phyloP scores from a whole-genome alignment of 2,797 vertebrate species.

The Hephaestus fuliginosus region DNA sequence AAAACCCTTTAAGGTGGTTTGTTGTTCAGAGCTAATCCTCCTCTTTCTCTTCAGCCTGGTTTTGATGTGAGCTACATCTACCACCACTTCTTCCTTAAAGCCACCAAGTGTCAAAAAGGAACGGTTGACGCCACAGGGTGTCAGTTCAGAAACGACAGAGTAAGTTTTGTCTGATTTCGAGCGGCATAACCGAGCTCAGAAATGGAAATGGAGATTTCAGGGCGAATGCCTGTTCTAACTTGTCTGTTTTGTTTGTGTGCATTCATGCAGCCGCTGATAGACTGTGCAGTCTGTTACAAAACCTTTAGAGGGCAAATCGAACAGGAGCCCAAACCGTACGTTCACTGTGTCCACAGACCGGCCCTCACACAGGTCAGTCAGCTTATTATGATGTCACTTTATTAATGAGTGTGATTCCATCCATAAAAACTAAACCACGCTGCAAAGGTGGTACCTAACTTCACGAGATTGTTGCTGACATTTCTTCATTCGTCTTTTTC shows the following conservation, averaged over 20 bases:
- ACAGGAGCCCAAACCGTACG: slow-evolving; percentile 75
- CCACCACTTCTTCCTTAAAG: slow-evolving; percentile 84
- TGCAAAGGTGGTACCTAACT: background rate
- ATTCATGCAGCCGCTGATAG: slow-evolving; percentile 79
- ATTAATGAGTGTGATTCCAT: background rate
- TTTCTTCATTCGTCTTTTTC: background rate
- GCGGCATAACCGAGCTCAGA: background rate
- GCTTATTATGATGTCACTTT: background rate
- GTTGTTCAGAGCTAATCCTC: background rate
- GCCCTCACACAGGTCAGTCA: slow-evolving; percentile 75
- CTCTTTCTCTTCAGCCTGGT: slow-evolving; percentile 70
- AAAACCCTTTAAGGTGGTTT: background rate
- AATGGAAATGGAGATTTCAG: background rate
- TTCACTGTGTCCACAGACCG: slow-evolving; percentile 82
- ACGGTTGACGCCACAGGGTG: slow-evolving; percentile 60
- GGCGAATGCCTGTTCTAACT: slow-evolving; percentile 47
- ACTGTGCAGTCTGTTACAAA: slow-evolving; percentile 85
- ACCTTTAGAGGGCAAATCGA: slow-evolving; percentile 72
- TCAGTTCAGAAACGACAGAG: slow-evolving; percentile 81
- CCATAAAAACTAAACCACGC: background rate
- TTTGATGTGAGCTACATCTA: slow-evolving; percentile 79
- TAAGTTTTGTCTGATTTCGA: slow-evolving; percentile 59
- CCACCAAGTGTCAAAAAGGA: slow-evolving; percentile 81
- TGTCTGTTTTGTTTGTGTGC: slow-evolving; percentile 61
- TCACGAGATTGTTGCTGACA: background rate